Evolutionary conservation across 2,888 invertebrate genomes (phyloP).

Genomic region (Leptogaster cylindrica): DNA sequence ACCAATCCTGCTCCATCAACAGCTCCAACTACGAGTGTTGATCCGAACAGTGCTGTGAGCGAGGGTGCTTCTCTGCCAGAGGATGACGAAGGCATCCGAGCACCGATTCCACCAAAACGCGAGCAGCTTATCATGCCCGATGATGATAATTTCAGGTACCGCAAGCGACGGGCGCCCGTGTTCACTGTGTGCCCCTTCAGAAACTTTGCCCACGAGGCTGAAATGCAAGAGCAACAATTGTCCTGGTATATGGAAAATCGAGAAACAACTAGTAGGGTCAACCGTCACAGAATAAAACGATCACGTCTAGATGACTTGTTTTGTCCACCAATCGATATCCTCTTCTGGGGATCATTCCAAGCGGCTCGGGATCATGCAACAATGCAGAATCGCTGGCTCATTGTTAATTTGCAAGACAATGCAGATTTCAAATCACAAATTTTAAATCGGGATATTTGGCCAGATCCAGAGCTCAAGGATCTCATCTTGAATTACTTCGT

Average conservation of each 20-base stretch:
- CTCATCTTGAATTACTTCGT: slow-evolving; percentile 70
- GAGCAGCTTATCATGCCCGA: slow-evolving; percentile 59
- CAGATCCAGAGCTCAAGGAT: slow-evolving; percentile 66
- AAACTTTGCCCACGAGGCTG: slow-evolving; percentile 60
- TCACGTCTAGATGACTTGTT: slow-evolving; percentile 71
- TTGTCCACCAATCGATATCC: slow-evolving; percentile 71
- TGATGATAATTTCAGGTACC: slow-evolving; percentile 59
- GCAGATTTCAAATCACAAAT: slow-evolving; percentile 73
- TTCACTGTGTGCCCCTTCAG: slow-evolving; percentile 59
- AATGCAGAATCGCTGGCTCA: slow-evolving; percentile 68
- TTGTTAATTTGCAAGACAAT: slow-evolving; percentile 74
- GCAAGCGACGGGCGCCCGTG: slow-evolving; percentile 52
- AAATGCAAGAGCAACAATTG: slow-evolving; percentile 58
- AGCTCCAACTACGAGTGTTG: not conserved
- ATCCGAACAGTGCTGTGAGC: slow-evolving; percentile 25
- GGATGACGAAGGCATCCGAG: slow-evolving; percentile 52
- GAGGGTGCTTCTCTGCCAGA: slow-evolving; percentile 40
- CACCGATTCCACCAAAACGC: slow-evolving; percentile 59
- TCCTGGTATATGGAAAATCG: slow-evolving; percentile 48
- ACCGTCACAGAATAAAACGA: slow-evolving; percentile 56
- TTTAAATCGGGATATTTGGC: slow-evolving; percentile 75
- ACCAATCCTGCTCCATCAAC: slow-evolving; percentile 14
- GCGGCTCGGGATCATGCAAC: slow-evolving; percentile 66
- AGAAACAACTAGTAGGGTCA: slow-evolving; percentile 47
- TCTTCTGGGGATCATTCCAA: slow-evolving; percentile 68